A percentile compares a stretch with the other conserved stretches of the same genome.
phyloP scores from a whole-genome alignment of 2,888 invertebrate species.

The Minunthozetes semirufus region DNA sequence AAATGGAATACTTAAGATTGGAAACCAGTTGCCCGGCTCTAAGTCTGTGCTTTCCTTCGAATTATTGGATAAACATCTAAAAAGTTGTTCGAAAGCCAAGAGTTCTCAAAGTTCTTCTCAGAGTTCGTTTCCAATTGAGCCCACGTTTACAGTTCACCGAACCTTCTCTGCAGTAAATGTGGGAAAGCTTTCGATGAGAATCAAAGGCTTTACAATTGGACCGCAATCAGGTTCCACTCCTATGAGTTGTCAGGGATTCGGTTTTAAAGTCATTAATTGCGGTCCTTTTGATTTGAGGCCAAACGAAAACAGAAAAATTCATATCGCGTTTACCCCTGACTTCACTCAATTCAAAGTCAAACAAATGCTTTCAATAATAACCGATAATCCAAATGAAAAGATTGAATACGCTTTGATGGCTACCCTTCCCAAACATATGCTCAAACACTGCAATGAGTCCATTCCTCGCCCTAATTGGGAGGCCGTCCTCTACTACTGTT shows the following conservation, averaged over 20 bases:
- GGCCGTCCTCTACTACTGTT: conserved; percentile 59
- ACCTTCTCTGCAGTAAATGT: conserved; percentile 79
- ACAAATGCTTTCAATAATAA: conserved; percentile 29
- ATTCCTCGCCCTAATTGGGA: conserved; percentile 73
- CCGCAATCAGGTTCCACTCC: conserved; percentile 16
- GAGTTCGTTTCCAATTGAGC: conserved; percentile 45
- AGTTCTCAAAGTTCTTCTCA: not conserved
- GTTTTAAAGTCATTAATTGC: conserved; percentile 70
- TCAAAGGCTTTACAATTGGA: conserved; percentile 56
- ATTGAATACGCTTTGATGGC: conserved; percentile 65
- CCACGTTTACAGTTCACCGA: conserved; percentile 66
- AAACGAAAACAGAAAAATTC: conserved; percentile 67
- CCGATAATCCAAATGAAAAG: conserved; percentile 41
- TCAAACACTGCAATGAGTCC: conserved; percentile 62
- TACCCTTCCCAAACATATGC: conserved; percentile 58
- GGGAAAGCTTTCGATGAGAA: conserved; percentile 76
- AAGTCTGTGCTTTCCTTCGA: conserved; percentile 34
- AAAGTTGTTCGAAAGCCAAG: conserved; percentile 4
- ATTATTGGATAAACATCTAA: conserved; percentile 32
- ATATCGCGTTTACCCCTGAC: conserved; percentile 57
- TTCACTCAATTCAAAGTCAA: conserved; percentile 33
- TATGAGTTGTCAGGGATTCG: conserved; percentile 65
- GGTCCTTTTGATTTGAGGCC: conserved; percentile 62
- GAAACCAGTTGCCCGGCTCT: conserved; percentile 66
- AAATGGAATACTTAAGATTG: conserved; percentile 76